Conservation (phyloP, 2,888 invertebrate species). For the Ophion slaviceki region DNA sequence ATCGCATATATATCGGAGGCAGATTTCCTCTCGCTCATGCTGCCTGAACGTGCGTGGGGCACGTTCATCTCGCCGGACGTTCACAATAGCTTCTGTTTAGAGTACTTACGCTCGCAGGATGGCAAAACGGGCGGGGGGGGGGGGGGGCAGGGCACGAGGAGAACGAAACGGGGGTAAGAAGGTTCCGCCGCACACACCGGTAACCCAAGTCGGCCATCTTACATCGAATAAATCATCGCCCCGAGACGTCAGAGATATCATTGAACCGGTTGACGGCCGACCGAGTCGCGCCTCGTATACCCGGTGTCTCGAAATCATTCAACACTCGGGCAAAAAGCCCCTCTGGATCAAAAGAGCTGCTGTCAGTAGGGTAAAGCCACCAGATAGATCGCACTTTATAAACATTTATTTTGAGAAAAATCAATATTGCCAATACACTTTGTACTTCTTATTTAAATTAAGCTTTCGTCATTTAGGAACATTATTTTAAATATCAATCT, state of each 20-base stretch:
- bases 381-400: no score
- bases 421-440: no score
- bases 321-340: background rate
- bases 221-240: constrained; percentile 83
- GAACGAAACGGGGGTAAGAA: constrained; percentile 7
- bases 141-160: constrained; percentile 5
- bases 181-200: constrained; percentile 48
- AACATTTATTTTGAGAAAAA: no score
- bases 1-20: constrained; percentile 52
- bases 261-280: constrained; percentile 80
- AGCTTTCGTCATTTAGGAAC: no score
- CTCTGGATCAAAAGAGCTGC: background rate
- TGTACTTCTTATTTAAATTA: no score
- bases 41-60: constrained; percentile 77
- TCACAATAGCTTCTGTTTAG: constrained; percentile 83
- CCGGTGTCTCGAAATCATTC: constrained; percentile 74
- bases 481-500: no score
- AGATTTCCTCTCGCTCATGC: constrained; percentile 60
- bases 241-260: constrained; percentile 81
- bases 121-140: constrained; percentile 46
- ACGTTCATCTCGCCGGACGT: constrained; percentile 80
- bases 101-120: constrained; percentile 76
- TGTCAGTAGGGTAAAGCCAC: background rate
- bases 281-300: constrained; percentile 74
- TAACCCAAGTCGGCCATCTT: constrained; percentile 80